These are phyloP conservation scores for Plagodis dolabraria DNA, from an alignment of 2,888 invertebrate genomes.

Conservation along the genomic window DNA sequence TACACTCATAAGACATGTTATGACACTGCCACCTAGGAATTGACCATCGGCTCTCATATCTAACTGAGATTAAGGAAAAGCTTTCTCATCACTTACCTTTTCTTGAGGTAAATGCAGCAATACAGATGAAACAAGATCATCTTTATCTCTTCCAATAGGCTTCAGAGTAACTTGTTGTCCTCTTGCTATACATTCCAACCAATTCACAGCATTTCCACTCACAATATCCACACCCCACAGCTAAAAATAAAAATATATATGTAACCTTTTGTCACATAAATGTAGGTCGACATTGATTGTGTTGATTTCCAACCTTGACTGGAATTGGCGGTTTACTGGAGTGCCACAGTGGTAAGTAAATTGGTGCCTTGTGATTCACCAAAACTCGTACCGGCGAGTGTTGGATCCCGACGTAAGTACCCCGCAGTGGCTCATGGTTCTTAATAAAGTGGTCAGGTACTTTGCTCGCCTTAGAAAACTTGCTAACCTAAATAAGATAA, in stretches of 20 bases:
- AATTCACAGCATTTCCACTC: slow-evolving; percentile 82
- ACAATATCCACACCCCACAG: slow-evolving; percentile 80
- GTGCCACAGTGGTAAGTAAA: slow-evolving; percentile 82
- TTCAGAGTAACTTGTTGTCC: slow-evolving; percentile 77
- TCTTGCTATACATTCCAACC: slow-evolving; percentile 84
- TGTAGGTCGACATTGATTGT: slow-evolving; percentile 19
- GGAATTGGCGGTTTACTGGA: slow-evolving; percentile 78
- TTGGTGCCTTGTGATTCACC: slow-evolving; percentile 83
- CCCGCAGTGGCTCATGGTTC: slow-evolving; percentile 78
- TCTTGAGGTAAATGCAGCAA: slow-evolving; percentile 72
- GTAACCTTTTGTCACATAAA: slow-evolving; percentile 39
- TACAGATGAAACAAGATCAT: slow-evolving; percentile 74
- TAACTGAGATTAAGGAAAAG: too few relatives aligned
- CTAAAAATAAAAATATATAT: slow-evolving; percentile 51
- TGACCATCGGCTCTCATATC: too few relatives aligned
- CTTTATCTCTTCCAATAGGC: slow-evolving; percentile 73
- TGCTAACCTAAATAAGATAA: slow-evolving; percentile 80
- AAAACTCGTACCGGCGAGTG: slow-evolving; percentile 79
- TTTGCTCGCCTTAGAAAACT: slow-evolving; percentile 84
- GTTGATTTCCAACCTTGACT: slow-evolving; percentile 70
- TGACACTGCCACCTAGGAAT: too few relatives aligned
- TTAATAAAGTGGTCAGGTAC: slow-evolving; percentile 84
- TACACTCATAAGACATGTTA: too few relatives aligned
- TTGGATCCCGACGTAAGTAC: slow-evolving; percentile 79
- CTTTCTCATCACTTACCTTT: slow-evolving; percentile 53